Conservation (phyloP, 2,113 vertebrate genomes). For the Dicerorhinus sumatrensis region DNA sequence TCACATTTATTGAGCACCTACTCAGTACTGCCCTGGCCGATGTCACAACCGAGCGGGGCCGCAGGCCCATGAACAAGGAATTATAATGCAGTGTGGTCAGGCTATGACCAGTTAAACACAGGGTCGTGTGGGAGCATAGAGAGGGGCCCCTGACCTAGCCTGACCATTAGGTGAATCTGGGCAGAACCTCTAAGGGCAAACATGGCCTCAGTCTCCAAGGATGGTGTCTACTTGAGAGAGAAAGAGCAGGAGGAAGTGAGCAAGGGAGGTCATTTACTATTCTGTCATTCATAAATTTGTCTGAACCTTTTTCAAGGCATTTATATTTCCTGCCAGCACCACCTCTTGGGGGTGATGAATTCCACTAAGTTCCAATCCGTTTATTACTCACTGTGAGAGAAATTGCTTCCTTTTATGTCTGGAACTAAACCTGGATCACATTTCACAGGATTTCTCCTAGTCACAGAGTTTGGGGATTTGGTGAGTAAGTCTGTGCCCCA, state of each 20-base stretch:
- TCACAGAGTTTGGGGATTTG: slow-evolving; percentile 48
- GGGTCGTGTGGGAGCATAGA: background rate
- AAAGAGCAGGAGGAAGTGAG: slow-evolving; percentile 29
- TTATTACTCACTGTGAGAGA: slow-evolving; percentile 78
- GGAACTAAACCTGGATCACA: slow-evolving; percentile 67
- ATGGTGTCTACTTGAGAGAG: background rate
- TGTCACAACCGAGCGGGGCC: background rate
- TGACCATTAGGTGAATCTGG: background rate
- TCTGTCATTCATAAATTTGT: slow-evolving; percentile 77
- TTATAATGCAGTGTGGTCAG: background rate
- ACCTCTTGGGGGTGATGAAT: slow-evolving; percentile 79
- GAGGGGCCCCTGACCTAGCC: background rate
- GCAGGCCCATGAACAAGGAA: background rate
- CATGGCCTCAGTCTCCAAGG: background rate
- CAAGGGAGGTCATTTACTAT: slow-evolving; percentile 63
- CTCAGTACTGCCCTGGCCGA: background rate
- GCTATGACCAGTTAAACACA: background rate
- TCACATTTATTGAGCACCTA: background rate
- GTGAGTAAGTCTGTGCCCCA: background rate
- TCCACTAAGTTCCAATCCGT: slow-evolving; percentile 74
- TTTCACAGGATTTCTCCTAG: slow-evolving; percentile 24
- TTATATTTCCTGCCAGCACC: slow-evolving; percentile 74
- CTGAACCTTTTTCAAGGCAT: slow-evolving; percentile 69
- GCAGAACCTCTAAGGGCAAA: background rate
- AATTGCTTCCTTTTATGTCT: slow-evolving; percentile 77